Base-by-base conservation (phyloP, 2,888 invertebrate genomes). In the Tryphoninae sp. region DNA sequence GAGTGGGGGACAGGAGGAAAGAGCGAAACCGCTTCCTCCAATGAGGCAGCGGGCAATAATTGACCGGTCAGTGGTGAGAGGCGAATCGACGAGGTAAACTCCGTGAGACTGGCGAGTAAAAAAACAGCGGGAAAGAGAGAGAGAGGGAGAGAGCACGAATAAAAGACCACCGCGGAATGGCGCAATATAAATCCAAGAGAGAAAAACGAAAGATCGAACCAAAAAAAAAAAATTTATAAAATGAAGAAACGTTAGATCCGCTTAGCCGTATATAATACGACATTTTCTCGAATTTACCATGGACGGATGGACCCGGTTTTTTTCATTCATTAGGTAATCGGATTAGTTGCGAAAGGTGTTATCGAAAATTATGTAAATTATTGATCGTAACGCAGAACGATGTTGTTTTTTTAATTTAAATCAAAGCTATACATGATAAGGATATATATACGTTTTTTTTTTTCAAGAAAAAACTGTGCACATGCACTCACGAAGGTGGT, bases 121-220 rank as follows among this genome's bases (percentile, higher is more conserved):
- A 78, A 26, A 55, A 19, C 19, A 16, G 11, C 53, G 42, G 58
- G 55, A 19, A 42, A 55, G 49, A 73, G 16, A 11, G 40, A 61
- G 9, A 13, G 22, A 19, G 42, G 51, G 59, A 62, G 67, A 75
- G 33, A 6, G 33, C 77, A 80, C 69, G 72, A 55, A 82, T 82
- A 84, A 85, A 80, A 82, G 78, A 76, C 83, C 86, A 86, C 84
- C 40, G 71, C 72, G 83, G 83, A 87, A 83, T 83, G 77, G 22
- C 59, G 22, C 26, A 33, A 16, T 26, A 53, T 4, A n/a, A 53
- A 53, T 11, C 11, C 33, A 53, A 62, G 40, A 22, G 45, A 23
- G 51, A 53, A 78, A 75, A 51, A 55, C 33, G 33, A 7, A 33
- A 33, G 33, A 33, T 33, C 33, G 6, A 33, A 33, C 33, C 7